Evolutionary conservation across 2,113 vertebrate genomes (phyloP), one percentile per base, ranked within the genome.

Genomic region (Chiloscyllium plagiosum): DNA sequence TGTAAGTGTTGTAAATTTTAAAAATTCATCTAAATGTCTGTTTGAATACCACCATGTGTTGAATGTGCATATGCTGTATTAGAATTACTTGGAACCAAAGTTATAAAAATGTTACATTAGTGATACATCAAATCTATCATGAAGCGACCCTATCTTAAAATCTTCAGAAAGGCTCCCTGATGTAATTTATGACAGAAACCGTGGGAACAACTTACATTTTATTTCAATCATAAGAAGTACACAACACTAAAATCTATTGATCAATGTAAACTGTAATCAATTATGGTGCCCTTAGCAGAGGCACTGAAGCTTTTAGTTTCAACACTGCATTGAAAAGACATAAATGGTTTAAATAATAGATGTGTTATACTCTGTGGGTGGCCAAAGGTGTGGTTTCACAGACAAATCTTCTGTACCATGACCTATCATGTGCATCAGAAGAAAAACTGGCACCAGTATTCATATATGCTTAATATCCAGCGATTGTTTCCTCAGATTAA

Each of bases 331-430:
- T 93, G 89, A 66, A 93, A 93, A 37, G 20, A 61, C 17, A 93
- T 20, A 37, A 37, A 66, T 65, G 33, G 65, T 37, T 66, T 61
- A 66, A 92, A 93, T 66, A 37, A 68, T 68, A n/a, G 37, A 66
- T 22, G 61, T 93, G 33, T n/a, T 66, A 93, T 66, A 65, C 89
- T 37, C 89, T 93, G 89, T 93, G 89, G 89, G 89, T 93, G 89
- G 89, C 15, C 89, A 93, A 93, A 93, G 89, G 89, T 68, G 89
- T 65, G 61, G 61, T 33, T 66, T 19, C 19, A 93, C 56, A 66
- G 89, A 66, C 66, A 93, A 66, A 52, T 33, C 22, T 29, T 68
- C 19, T 66, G 61, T 61, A 68, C 66, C 61, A 93, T 93, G 89
- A 93, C 89, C n/a, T 42, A n/a, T 66, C 89, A 93, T 93, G 89